Base-by-base conservation (phyloP, 2,797 vertebrate genomes). In the Muscicapa comitata region DNA sequence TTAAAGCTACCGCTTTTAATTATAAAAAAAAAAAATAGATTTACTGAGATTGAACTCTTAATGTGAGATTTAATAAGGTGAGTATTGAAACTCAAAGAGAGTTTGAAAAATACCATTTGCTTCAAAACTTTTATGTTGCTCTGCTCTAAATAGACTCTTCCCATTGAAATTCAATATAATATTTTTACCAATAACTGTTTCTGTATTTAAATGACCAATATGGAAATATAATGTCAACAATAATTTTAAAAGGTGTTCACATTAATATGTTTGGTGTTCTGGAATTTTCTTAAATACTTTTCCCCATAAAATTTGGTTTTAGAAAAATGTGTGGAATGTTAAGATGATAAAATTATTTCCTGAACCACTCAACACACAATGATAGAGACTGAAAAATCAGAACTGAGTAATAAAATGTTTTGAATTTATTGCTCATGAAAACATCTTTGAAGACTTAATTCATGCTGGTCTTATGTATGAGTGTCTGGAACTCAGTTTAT, bases 1-100 rank as follows among this genome's bases (percentile, higher is more conserved):
- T 93, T 95, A 88, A 93, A 86, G 78, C 78, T 76, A 71, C 85
- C 57, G 42, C 78, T 93, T 94, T 94, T 95, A 95, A 96, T 96
- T 96, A 96, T 94, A 58, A 72, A 80, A 48, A 72, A 38, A 38
- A 86, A 89, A 86, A 93, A 54, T 17, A 91, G 74, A 73, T 92
- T 89, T 94, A 74, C 76, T 83, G 81, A 87, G 86, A 93, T 86
- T 94, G 68, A 92, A 88, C 76, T 75, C 73, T 73, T 76, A 86
- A 92, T 7, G 7, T 77, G 68, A 93, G 72, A 83, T 80, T 92
- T 95, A 94, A 94, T 91, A 96, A 90, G 89, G 42, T 92, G 62
- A 90, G 9, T 31, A 24, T 21, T 63, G 55, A 53, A 85, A 80
- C 75, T 77, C 17, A 28, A n/a, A 50, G 43, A 42, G 4, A 63